Base-by-base conservation (phyloP, 1,140 invertebrate species). In the Pachypsylla venusta region DNA sequence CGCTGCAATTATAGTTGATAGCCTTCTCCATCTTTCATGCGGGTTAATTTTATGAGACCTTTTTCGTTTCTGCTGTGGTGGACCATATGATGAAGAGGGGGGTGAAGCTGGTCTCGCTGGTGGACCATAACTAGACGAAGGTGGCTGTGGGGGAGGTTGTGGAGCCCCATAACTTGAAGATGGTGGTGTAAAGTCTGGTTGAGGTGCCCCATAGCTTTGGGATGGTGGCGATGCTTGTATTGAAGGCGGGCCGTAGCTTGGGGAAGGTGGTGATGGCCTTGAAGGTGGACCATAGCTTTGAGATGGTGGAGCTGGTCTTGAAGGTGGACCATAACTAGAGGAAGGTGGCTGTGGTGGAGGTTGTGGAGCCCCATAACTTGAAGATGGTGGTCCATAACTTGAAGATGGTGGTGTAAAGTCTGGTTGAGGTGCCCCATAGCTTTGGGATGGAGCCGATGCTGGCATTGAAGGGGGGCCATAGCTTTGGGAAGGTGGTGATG, bases 141-240 rank as follows among this genome's bases (percentile, higher is more conserved):
- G 60, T 54, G 60, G 27, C 53, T 60, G n/a, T 40, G 56, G 19
- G 25, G 40, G 24, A 35, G 25, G 26, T 1, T 55, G 40, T 20
- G 61, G 61, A 26, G 63, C 57, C 16, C 63, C 63, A 54, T 64
- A 64, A 40, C 57, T 54, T n/a, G 56, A 28, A 16, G 60, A 61
- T 39, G 39, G 30, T 2, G 39, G 25, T 40, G 25, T 26, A n/a
- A n/a, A n/a, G n/a, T n/a, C n/a, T 10, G 61, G 22, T 7, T 61
- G 61, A 39, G 57, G 42, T 3, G 42, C 42, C n/a, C 42, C 42
- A 48, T 48, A 48, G 42, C 42, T 20, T 5, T n/a, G 4, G n/a
- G 42, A 48, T 4, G 42, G 42, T 48, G 42, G 42, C 22, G 4
- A 5, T 42, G 25, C 40, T 48, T 26, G 39, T 12, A 14, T 14